These are phyloP conservation scores for Erinaceus europaeus DNA, from an alignment of 2,113 vertebrate genomes.

Conservation along the genomic window DNA sequence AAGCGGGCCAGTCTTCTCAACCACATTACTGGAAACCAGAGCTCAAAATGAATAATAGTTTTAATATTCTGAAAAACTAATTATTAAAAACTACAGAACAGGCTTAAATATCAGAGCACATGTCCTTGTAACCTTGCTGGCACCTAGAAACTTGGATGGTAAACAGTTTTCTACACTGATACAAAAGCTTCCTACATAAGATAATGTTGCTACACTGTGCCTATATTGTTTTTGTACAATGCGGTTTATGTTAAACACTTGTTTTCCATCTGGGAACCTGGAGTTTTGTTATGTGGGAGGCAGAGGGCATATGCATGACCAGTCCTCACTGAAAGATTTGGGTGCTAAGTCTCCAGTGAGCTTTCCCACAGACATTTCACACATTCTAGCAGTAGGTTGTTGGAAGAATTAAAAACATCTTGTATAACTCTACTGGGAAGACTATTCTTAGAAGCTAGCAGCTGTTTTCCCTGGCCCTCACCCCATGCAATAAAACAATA, in stretches of 20 bases:
- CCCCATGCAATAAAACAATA: no score
- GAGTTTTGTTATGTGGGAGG: background rate
- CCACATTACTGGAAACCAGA: background rate
- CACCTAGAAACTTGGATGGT: background rate
- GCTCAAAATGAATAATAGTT: background rate
- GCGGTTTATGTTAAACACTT: background rate
- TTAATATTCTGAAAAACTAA: background rate
- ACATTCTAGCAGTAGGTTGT: background rate
- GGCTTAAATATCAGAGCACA: background rate
- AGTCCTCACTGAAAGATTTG: background rate
- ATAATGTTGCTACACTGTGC: background rate
- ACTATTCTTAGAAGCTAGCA: background rate
- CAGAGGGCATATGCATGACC: background rate
- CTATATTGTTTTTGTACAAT: background rate
- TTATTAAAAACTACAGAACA: background rate
- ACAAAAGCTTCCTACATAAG: background rate
- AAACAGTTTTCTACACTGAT: background rate
- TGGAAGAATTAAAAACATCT: background rate
- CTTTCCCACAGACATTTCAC: background rate
- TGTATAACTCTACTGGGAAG: background rate
- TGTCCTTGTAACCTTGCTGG: background rate
- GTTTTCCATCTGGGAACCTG: background rate
- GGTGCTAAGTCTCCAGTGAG: background rate
- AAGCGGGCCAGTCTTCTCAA: background rate
- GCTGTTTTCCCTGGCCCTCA: background rate